Conservation (phyloP, 2,888 invertebrate genomes). For the Eupsilia transversa region DNA sequence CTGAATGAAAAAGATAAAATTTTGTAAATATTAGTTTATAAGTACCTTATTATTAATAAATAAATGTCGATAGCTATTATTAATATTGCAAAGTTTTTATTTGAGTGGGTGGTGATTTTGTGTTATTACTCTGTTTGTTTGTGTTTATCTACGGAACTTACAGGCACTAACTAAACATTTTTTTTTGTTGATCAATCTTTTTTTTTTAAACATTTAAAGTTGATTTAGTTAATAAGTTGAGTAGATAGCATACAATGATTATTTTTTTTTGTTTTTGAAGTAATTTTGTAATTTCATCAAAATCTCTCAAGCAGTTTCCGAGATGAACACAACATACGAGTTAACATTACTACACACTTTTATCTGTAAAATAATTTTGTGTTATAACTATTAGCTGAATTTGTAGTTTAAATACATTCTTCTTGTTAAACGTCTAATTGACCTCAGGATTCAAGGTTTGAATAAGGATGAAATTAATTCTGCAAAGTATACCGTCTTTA, state of each 20-base stretch:
- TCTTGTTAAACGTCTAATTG: conserved; percentile 45
- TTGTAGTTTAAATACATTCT: conserved; percentile 58
- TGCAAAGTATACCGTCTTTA: neutral
- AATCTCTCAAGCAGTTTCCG: conserved; percentile 28
- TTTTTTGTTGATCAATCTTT: no score
- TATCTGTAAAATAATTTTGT: conserved; percentile 60
- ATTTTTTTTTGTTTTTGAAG: no score
- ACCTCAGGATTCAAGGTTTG: conserved; percentile 44
- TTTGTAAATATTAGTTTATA: conserved; percentile 54
- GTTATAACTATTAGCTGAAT: conserved; percentile 64
- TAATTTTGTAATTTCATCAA: neutral
- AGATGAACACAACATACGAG: conserved; percentile 16
- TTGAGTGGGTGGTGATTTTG: conserved; percentile 34
- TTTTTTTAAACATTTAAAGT: neutral
- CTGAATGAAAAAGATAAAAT: conserved; percentile 39
- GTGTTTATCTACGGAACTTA: conserved; percentile 22
- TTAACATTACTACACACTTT: conserved; percentile 37
- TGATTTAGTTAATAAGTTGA: neutral
- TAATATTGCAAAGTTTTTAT: conserved; percentile 42
- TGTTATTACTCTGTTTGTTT: conserved; percentile 18
- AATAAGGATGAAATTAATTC: conserved; percentile 14
- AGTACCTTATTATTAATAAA: conserved; percentile 23
- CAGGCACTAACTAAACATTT: neutral
- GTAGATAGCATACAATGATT: neutral
- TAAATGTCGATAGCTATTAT: conserved; percentile 37